phyloP scores from a whole-genome alignment of 2,888 invertebrate genomes.

The Nebria salina region DNA sequence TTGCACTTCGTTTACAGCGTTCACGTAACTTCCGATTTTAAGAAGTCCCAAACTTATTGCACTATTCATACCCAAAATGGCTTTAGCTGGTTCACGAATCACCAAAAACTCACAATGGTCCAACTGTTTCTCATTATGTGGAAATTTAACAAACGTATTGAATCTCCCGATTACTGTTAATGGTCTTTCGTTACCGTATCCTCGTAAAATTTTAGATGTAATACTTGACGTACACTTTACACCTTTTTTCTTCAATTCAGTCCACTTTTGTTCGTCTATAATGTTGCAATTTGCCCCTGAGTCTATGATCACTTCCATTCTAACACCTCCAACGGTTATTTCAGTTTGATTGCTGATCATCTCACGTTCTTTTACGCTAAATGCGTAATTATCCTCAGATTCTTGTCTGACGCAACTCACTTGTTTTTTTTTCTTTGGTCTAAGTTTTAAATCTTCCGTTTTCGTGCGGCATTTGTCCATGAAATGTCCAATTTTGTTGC shows the following conservation, averaged over 20 bases:
- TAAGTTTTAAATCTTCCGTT: neutral
- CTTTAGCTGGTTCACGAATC: neutral
- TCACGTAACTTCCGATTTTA: neutral
- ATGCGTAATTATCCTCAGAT: too few species aligned
- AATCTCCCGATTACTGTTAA: neutral
- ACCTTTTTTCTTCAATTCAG: neutral
- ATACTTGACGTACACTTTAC: neutral
- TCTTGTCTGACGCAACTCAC: too few species aligned
- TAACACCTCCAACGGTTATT: neutral
- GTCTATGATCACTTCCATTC: neutral
- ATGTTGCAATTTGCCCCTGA: slow-evolving; percentile 7
- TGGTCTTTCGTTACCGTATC: neutral
- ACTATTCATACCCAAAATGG: neutral
- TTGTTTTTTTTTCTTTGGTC: too few species aligned
- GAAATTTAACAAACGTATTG: neutral
- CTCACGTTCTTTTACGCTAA: too few species aligned
- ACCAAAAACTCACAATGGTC: neutral
- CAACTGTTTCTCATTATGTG: neutral
- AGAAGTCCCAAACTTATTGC: neutral
- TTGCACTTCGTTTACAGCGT: neutral
- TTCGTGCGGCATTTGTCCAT: neutral
- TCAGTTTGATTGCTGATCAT: neutral
- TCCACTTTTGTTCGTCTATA: neutral
- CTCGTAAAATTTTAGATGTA: neutral
- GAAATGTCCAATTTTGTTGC: neutral